Evolutionary conservation across 2,888 invertebrate genomes (phyloP), one percentile per base, ranked within the genome.

Genomic region (Incurvaria masculella): DNA sequence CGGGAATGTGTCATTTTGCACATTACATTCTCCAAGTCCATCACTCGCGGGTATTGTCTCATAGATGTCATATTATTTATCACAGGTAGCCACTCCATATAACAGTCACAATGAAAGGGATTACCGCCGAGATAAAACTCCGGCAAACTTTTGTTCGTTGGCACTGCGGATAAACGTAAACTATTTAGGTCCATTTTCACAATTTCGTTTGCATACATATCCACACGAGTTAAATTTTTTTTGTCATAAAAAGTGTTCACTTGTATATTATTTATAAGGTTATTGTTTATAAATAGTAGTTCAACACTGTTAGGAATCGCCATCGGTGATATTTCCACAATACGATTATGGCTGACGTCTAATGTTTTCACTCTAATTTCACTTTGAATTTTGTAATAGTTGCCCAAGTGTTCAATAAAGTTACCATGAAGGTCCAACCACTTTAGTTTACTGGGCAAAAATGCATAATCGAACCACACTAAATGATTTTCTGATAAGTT

Each of bases 71-170:
- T 86, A 69, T 90, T 91, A 70, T 94, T 94, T 69, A 94, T 88
- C 49, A 89, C 83, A 57, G 93, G 93, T 60, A 95, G 75, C 96
- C 96, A 97, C 68, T 94, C 94, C 93, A 96, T 93, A 53, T 89
- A 88, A 75, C 97, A 96, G 65, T 95, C 94, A 74, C 96, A 97
- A 60, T 91, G 87, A 72, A 96, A 93, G 14, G 96, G 95, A 71
- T 97, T 97, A 44, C 91, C 92, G 53, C 92, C 94, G 56, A 96
- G 81, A 68, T 92, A 94, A 69, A 96, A 91, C 67, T 94, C 92
- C 1, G 94, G 93, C 55, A 92, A 78, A 16, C 85, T 82, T 63
- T 87, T 87, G 57, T 88, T 88, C 44, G 78, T 79, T 17, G 88
- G 83, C 58, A 90, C 86, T 47, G 86, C 82, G n/a, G 87, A 83